Conservation (phyloP, 2,113 vertebrate species). For the Spea multiplicata region DNA sequence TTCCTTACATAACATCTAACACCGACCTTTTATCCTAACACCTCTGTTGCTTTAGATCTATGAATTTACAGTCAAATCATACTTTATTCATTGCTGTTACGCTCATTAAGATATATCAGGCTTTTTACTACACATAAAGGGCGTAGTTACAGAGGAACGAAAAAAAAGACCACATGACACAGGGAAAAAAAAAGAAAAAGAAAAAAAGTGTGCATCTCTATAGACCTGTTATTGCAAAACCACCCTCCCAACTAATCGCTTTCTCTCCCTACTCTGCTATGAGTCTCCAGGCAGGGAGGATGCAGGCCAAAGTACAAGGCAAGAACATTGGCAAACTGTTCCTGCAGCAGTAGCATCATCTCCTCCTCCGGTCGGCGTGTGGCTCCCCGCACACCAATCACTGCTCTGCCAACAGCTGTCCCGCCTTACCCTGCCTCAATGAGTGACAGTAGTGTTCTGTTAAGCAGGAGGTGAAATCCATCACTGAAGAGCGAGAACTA, state of each 20-base stretch:
- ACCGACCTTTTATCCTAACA: no score
- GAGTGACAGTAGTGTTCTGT: constrained; percentile 59
- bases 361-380: constrained; percentile 41
- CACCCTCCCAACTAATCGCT: constrained; percentile 46
- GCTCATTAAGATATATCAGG: background rate
- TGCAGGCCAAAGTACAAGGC: constrained; percentile 62
- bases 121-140: background rate
- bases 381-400: constrained; percentile 47
- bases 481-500: constrained; percentile 51
- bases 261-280: constrained; percentile 32
- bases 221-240: constrained; percentile 38
- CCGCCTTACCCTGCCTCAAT: constrained; percentile 41
- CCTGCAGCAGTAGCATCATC: constrained; percentile 47
- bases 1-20: no score
- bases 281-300: constrained; percentile 52
- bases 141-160: background rate
- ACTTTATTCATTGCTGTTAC: background rate
- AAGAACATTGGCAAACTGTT: constrained; percentile 57
- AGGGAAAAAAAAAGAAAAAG: no score
- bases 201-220: constrained; percentile 2
- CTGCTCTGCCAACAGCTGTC: constrained; percentile 31
- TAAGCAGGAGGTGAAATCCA: constrained; percentile 56
- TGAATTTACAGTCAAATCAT: background rate
- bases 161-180: background rate
- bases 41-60: no score